Base-by-base conservation (phyloP, 2,113 vertebrate genomes). In the Choloepus hoffmanni region DNA sequence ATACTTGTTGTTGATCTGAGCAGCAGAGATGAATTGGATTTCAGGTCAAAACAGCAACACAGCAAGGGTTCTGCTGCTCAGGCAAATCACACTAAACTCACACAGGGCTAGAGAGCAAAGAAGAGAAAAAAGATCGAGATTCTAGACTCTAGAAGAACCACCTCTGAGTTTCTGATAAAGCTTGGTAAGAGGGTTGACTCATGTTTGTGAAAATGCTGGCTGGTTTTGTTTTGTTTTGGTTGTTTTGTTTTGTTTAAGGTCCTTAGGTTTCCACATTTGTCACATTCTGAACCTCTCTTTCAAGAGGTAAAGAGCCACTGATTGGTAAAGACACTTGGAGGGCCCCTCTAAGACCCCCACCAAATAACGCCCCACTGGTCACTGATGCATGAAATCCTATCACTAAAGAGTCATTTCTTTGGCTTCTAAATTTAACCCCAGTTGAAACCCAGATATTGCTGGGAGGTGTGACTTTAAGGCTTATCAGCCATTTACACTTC, bases 401-500 rank as follows among this genome's bases (percentile, higher is more conserved):
- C 13, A 4, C 11, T 40, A 63, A 18, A 14, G 43, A 67, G 30
- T 16, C 58, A 45, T 23, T 68, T 50, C 79, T 90, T 4, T 74
- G 76, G 45, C 53, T 91, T 58, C 48, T 36, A 53, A 78, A 77
- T 24, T 36, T 43, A 40, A 28, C 40, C 68, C 28, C 45, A n/a
- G 55, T 18, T n/a, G 43, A 36, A 68, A 87, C 70, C 40, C 84
- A 48, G 70, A 0, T 43, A 7, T 7, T 63, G 9, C 30, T 24
- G n/a, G 14, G n/a, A 5, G 4, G 55, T 1, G 4, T 45, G 1
- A 50, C 45, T 4, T 0, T 19, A 36, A 55, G 43, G 19, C 11
- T 40, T 16, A 43, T 62, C 55, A 60, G 55, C 58, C 43, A 50
- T 76, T 7, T 30, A 30, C 1, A 30, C 53, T n/a, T 55, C 50